Evolutionary conservation across 2,888 invertebrate species (phyloP), one percentile per base, ranked within the genome.

Genomic region (Plebejus melissa): DNA sequence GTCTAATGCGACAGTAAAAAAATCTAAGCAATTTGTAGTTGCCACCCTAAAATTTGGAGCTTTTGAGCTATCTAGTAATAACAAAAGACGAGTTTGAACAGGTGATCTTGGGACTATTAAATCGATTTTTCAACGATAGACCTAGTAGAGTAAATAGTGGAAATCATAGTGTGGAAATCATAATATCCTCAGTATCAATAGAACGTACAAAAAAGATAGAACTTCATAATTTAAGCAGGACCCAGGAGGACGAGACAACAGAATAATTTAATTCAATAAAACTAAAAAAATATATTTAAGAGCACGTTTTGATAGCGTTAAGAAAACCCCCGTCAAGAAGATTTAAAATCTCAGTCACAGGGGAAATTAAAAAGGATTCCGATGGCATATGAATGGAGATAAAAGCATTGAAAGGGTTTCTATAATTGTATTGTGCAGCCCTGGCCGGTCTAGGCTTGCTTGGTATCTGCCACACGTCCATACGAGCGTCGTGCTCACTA

Each of bases 381-480:
- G 13, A 65, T 36, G 32, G 65, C 32, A 60, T n/a, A 38, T 22
- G 41, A 74, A 60, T 46, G 65, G 60, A 38, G 60, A 60, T 36
- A 28, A 22, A 54, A 28, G 69, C 60, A 41, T 41, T 60, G 13
- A 50, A 38, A 50, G 5, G 69, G 16, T 28, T 36, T 75, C 28
- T 50, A 54, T 69, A 36, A n/a, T 69, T 69, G 36, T 54, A 57
- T 65, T 36, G 65, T 36, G n/a, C 54, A 69, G 69, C 36, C 50
- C 69, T 69, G 57, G 36, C 70, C 54, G 74, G 72, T 69, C 77
- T 74, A 76, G 81, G 82, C 82, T 82, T 83, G 83, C 85, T 89
- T 88, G 85, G 89, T 88, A 91, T 86, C 87, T 82, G 83, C 84
- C 83, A 86, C 91, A 91, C 91, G 91, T 91, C 82, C 86, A 65